A percentile compares a stretch with the other conserved stretches of the same genome.
phyloP scores from a whole-genome alignment of 2,113 vertebrate species.

The Dromiciops gliroides region DNA sequence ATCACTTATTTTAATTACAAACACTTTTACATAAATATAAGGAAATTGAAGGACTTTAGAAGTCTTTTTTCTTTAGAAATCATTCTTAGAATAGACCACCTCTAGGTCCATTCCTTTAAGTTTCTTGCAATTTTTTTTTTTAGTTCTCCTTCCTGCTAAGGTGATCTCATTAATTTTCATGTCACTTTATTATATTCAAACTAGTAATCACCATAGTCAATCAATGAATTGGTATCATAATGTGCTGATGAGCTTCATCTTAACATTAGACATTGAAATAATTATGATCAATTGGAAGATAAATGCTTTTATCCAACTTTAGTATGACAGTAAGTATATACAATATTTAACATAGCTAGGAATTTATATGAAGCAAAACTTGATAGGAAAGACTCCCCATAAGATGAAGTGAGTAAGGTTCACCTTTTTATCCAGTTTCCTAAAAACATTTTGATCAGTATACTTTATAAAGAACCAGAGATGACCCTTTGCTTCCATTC shows the following conservation, averaged over 20 bases:
- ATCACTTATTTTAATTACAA: neutral
- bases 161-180: slow-evolving; percentile 48
- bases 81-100: too few species aligned
- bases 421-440: slow-evolving; percentile 24
- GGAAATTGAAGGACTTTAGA: neutral
- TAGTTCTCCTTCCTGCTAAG: neutral
- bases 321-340: neutral
- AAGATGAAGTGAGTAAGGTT: slow-evolving; percentile 11
- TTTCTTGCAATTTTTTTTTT: slow-evolving; percentile 22
- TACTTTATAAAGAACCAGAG: neutral
- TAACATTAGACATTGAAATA: slow-evolving; percentile 45
- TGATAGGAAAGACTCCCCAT: neutral
- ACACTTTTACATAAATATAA: neutral
- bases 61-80: too few species aligned
- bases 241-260: slow-evolving; percentile 44
- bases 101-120: slow-evolving; percentile 11
- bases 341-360: neutral
- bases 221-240: slow-evolving; percentile 50
- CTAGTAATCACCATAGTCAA: neutral
- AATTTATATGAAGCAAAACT: neutral
- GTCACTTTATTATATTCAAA: slow-evolving; percentile 50
- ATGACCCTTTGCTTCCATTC: neutral
- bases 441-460: neutral
- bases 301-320: slow-evolving; percentile 44
- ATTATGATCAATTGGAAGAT: slow-evolving; percentile 29